Evolutionary conservation across 1,140 invertebrate genomes (phyloP).

Genomic region (Formica exsecta): DNA sequence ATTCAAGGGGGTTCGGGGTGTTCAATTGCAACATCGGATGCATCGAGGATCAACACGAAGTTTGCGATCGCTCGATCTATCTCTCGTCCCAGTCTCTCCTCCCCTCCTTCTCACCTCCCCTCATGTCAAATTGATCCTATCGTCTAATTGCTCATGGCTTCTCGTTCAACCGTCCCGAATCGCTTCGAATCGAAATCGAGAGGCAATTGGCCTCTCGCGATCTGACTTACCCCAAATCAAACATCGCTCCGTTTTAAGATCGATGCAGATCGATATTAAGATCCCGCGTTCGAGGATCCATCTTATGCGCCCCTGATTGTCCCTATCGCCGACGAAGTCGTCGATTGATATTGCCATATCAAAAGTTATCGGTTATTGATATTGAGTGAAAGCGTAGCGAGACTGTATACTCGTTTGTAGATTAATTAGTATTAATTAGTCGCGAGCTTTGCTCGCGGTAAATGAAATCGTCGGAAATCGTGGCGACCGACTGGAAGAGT

Average conservation of each 20-base stretch:
- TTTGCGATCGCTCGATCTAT: slow-evolving; percentile 64
- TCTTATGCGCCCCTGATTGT: slow-evolving; percentile 24
- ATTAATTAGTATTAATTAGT: slow-evolving; percentile 27
- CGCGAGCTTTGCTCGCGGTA: neutral
- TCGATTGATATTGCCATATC: slow-evolving; percentile 27
- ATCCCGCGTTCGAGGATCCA: neutral
- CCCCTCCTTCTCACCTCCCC: no score
- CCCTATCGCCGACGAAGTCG: neutral
- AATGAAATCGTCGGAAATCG: slow-evolving; percentile 5
- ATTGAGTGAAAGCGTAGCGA: slow-evolving; percentile 3
- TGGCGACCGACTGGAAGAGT: neutral
- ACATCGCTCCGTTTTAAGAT: slow-evolving; percentile 40
- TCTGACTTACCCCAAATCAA: slow-evolving; percentile 22
- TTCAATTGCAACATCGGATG: slow-evolving; percentile 7
- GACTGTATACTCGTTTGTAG: neutral
- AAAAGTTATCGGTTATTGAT: slow-evolving; percentile 58
- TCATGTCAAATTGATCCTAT: slow-evolving; percentile 63
- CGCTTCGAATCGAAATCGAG: slow-evolving; percentile 31
- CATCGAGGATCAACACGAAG: slow-evolving; percentile 63
- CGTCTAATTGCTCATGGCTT: slow-evolving; percentile 46
- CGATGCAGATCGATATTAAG: slow-evolving; percentile 36
- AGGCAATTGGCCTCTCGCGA: slow-evolving; percentile 35
- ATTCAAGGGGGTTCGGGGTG: neutral
- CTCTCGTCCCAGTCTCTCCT: neutral
- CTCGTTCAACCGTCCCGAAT: slow-evolving; percentile 36